A percentile compares a stretch with the other conserved stretches of the same genome.
phyloP scores from a whole-genome alignment of 1,140 invertebrate species.

The Diabrotica virgifera region DNA sequence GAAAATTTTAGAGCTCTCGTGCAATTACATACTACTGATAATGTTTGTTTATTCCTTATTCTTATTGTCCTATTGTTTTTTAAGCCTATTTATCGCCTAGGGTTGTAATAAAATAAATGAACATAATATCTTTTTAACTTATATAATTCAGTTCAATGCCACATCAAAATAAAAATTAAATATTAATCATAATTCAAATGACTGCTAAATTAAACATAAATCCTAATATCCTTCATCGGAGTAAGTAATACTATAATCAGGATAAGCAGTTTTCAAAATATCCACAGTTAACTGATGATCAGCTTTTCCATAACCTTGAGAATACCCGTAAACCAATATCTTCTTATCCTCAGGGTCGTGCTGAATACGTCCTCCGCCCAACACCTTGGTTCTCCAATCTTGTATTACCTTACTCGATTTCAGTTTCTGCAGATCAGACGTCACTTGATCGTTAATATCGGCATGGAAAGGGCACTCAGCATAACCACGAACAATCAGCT shows the following conservation, averaged over 20 bases:
- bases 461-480: slow-evolving; percentile 67
- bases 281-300: slow-evolving; percentile 75
- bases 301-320: slow-evolving; percentile 81
- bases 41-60: too few species aligned
- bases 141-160: too few species aligned
- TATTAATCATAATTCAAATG: slow-evolving; percentile 4
- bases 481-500: slow-evolving; percentile 75
- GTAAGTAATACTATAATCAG: slow-evolving; percentile 71
- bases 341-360: slow-evolving; percentile 70
- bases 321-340: slow-evolving; percentile 85
- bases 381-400: slow-evolving; percentile 41
- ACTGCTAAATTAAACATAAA: neutral
- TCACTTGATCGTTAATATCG: slow-evolving; percentile 67
- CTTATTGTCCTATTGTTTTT: too few species aligned
- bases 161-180: neutral
- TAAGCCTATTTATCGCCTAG: too few species aligned
- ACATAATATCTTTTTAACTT: too few species aligned
- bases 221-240: slow-evolving; percentile 82
- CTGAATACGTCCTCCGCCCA: slow-evolving; percentile 82
- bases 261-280: slow-evolving; percentile 70
- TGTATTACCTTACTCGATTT: slow-evolving; percentile 52
- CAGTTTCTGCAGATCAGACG: slow-evolving; percentile 51
- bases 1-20: too few species aligned
- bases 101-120: too few species aligned
- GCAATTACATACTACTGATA: too few species aligned